Base-by-base conservation (phyloP, 2,888 invertebrate species). In the Drosophila rubida region DNA sequence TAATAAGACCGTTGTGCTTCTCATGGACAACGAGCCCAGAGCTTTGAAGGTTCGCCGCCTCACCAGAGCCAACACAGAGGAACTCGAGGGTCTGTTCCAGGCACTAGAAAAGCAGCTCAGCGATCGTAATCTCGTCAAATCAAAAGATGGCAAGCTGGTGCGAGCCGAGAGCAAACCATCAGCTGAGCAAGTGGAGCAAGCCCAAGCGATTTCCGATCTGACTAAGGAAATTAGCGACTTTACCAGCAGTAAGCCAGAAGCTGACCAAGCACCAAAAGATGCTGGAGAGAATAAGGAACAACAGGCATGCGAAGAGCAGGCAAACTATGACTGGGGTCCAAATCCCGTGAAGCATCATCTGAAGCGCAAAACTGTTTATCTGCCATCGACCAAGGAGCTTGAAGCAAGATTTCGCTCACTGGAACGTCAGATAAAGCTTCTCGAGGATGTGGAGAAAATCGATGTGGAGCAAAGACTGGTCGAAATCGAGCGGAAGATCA, bases 321-420 rank as follows among this genome's bases (percentile, higher is more conserved):
- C 16, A 0, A 75, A 83, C 44, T 88, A 83, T 46, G 90, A 90
- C 54, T 90, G 91, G 91, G 90, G 90, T 4, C 76, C 75, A 0
- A 88, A 90, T 64, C 89, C 91, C 0, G 84, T 85, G 0, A 90
- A 90, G 54, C 80, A 88, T 54, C 90, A 90, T 37, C 48, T 90
- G 8, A 90, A 90, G 41, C 88, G 90, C 3, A 87, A 80, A 61
- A 90, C 90, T 0, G 90, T 80, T 7, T 84, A 90, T 66, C 48
- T 90, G 14, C 91, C 91, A 2, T 90, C 91, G 8, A 91, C 91
- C 0, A 90, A 88, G 11, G 91, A 91, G 57, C 65, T 91, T 0
- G 91, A 91, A 62, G 80, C 90, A 0, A 84, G 91, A 2, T 91
- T 91, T 37, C 77, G 88, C 9, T 90, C 91, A 1, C 65, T 91